Conservation (phyloP, 1,140 invertebrate species). For the Tetramorium alpestre region DNA sequence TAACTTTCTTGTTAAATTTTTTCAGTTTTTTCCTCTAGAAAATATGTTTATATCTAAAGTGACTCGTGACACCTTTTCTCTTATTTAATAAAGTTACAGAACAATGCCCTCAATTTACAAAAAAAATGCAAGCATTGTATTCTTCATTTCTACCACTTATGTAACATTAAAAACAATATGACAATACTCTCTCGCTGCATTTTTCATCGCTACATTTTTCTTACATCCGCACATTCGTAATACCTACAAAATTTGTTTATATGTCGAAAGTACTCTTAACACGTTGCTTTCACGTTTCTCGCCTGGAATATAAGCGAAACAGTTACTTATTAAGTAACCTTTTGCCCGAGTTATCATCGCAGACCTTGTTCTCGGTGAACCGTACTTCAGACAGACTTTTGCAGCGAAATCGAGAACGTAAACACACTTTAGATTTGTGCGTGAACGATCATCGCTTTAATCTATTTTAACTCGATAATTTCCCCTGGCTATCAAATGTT, state of each 20-base stretch:
- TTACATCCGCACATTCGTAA: neutral
- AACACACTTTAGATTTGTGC: constrained; percentile 22
- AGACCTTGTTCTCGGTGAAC: constrained; percentile 40
- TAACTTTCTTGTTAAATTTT: neutral
- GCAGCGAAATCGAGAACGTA: constrained; percentile 26
- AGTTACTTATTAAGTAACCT: constrained; percentile 30
- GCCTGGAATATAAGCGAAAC: neutral
- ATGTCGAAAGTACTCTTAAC: neutral
- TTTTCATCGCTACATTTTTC: neutral
- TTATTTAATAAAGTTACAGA: neutral
- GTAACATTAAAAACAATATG: neutral
- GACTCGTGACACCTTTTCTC: neutral
- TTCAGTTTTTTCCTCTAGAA: neutral
- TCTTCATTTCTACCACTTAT: neutral
- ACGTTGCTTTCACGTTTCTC: constrained; percentile 7
- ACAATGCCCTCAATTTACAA: neutral
- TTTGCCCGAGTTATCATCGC: constrained; percentile 42
- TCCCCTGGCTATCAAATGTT: constrained; percentile 21
- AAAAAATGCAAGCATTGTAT: neutral
- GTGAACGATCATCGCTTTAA: constrained; percentile 34
- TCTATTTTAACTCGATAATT: constrained; percentile 56
- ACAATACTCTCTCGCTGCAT: neutral
- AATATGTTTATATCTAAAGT: neutral
- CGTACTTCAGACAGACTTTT: neutral
- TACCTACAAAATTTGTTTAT: neutral